Base-by-base conservation (phyloP, 1,140 invertebrate genomes). In the Drosophila carrolli region DNA sequence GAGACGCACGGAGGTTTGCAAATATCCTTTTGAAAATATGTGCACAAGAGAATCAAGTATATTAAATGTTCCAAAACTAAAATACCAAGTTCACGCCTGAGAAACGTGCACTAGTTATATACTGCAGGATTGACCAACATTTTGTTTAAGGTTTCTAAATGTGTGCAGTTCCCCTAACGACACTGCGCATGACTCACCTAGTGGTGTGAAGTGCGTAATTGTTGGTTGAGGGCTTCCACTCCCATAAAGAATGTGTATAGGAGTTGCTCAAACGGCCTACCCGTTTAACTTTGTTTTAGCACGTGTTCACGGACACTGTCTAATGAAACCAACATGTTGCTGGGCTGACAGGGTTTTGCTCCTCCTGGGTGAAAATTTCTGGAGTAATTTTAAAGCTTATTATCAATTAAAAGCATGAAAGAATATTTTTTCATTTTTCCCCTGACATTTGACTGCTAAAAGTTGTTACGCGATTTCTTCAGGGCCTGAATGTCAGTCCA, bases 161-260 rank as follows among this genome's bases (percentile, higher is more conserved):
- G n/a, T 11, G 11, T 8, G 41, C 3, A 56, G 16, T 80, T 77
- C 65, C 65, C 74, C 74, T 70, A 3, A 37, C 23, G 14, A 32
- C 6, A 44, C 38, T 75, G 82, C 82, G 82, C 82, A 85, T 75
- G 82, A 35, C 78, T 59, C 53, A 75, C 51, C 61, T 53, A 62
- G 23, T 66, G 73, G 54, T 58, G 40, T 51, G 16, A 14, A 54
- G 56, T 59, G 68, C 47, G 41, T 72, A 72, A 48, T 84, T 84
- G 81, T 77, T 81, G 77, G 81, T 84, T 84, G 81, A 85, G 70
- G 81, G n/a, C n/a, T n/a, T n/a, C n/a, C n/a, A 37, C 35, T 47
- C 35, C n/a, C 27, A 41, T 9, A 19, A 23, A 19, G 38, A 68
- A 35, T 55, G 38, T 46, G 27, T 54, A n/a, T 46, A 29, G 59